phyloP scores from a whole-genome alignment of 2,113 vertebrate species.

The Lepidothrix coronata region DNA sequence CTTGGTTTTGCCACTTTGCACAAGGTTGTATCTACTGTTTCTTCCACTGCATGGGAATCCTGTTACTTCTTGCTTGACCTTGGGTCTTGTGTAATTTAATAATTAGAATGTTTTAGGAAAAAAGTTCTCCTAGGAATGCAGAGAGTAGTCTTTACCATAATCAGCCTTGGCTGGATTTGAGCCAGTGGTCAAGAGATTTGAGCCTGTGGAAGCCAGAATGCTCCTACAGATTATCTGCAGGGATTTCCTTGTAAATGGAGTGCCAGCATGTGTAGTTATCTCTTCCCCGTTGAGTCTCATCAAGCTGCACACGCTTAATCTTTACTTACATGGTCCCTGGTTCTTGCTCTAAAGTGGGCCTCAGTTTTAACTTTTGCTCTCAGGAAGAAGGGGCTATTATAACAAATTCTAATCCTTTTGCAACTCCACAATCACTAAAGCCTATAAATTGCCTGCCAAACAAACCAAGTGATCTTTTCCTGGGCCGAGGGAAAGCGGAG shows the following conservation, averaged over 20 bases:
- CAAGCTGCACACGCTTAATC: slow-evolving; percentile 49
- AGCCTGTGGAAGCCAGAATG: slow-evolving; percentile 31
- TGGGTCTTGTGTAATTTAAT: background rate
- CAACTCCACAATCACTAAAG: slow-evolving; percentile 37
- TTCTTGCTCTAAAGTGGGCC: slow-evolving; percentile 45
- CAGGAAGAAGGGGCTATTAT: slow-evolving; percentile 56
- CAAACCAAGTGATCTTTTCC: slow-evolving; percentile 57
- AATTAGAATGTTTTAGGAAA: background rate
- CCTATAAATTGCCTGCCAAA: slow-evolving; percentile 59
- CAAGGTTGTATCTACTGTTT: background rate
- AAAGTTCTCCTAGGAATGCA: background rate
- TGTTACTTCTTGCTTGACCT: background rate
- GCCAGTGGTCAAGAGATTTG: slow-evolving; percentile 44
- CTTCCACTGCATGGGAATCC: background rate
- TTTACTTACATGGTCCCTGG: slow-evolving; percentile 23
- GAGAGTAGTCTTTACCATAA: background rate
- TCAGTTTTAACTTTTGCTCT: slow-evolving; percentile 63
- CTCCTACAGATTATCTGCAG: slow-evolving; percentile 39
- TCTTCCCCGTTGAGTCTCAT: slow-evolving; percentile 46
- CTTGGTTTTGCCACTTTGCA: background rate
- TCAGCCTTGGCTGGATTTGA: slow-evolving; percentile 5
- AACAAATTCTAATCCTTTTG: slow-evolving; percentile 52
- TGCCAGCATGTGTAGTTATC: slow-evolving; percentile 41
- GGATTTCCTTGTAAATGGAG: slow-evolving; percentile 47
- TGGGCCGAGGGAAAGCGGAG: slow-evolving; percentile 52